Evolutionary conservation across 2,113 vertebrate species (phyloP).

Genomic region (Salvelinus fontinalis): DNA sequence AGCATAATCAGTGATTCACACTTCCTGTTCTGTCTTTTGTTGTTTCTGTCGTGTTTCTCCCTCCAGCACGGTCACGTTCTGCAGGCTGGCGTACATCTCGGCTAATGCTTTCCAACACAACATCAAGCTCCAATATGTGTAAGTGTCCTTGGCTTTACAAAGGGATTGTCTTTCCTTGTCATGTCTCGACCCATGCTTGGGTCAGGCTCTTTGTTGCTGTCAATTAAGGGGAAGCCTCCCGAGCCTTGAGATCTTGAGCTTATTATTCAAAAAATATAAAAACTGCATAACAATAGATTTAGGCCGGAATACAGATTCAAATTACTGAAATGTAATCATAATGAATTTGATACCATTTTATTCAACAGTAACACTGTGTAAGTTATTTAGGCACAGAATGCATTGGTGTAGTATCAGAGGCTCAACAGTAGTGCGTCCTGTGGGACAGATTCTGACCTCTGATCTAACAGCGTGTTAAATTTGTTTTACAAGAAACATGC

Average conservation of each 20-base stretch:
- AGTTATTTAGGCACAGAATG: constrained; percentile 14
- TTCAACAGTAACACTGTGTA: neutral
- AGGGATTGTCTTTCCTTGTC: constrained; percentile 26
- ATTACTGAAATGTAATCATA: neutral
- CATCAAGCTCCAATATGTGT: constrained; percentile 84
- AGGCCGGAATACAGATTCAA: neutral
- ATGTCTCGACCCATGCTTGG: constrained; percentile 36
- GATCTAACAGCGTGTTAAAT: neutral
- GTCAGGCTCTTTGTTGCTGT: constrained; percentile 31
- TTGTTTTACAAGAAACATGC: neutral
- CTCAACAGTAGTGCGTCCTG: neutral
- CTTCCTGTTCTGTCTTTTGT: neutral
- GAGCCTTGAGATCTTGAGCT: neutral
- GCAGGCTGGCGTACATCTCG: constrained; percentile 79
- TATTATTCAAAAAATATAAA: too few relatives aligned
- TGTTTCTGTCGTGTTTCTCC: neutral
- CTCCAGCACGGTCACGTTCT: constrained; percentile 80
- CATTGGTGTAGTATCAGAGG: constrained; percentile 11
- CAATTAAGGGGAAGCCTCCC: constrained; percentile 15
- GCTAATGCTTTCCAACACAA: constrained; percentile 81
- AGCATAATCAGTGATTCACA: neutral
- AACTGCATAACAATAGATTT: too few relatives aligned
- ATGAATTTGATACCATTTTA: neutral
- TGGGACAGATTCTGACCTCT: neutral
- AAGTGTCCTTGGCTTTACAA: constrained; percentile 67